Conservation (phyloP, 2,113 vertebrate genomes). For the Phalacrocorax carbo region DNA sequence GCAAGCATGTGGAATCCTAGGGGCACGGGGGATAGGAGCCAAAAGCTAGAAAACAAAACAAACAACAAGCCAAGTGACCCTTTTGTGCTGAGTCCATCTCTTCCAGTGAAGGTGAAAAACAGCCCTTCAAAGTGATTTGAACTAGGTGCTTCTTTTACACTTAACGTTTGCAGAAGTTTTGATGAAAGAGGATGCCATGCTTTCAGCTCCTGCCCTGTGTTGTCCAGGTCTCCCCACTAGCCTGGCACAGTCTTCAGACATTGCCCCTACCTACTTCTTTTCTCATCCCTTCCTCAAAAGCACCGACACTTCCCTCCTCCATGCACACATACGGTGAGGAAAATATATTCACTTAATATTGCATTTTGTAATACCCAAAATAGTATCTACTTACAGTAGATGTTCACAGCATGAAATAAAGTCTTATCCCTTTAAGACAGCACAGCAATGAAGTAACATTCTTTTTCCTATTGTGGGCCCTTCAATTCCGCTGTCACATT, state of each 20-base stretch:
- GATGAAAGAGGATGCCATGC: background rate
- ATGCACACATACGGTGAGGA: background rate
- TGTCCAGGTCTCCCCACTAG: background rate
- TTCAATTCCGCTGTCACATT: rapidly evolving
- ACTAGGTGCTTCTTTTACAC: background rate
- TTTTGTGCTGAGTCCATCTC: background rate
- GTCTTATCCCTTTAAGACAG: background rate
- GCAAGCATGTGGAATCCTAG: background rate
- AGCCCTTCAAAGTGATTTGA: background rate
- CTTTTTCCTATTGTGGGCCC: background rate
- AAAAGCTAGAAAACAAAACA: background rate
- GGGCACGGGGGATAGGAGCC: background rate
- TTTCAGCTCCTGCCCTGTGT: background rate
- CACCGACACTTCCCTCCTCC: background rate
- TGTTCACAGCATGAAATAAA: background rate
- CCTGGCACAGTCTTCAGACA: background rate
- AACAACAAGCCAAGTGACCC: background rate
- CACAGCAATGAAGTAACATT: background rate
- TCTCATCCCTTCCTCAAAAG: background rate
- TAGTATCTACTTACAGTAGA: background rate
- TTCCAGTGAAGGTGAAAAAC: background rate
- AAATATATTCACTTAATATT: background rate
- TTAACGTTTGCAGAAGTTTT: background rate
- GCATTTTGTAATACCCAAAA: background rate
- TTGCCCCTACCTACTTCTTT: background rate